Percentiles rank a stretch among this genome's conserved stretches.
phyloP scores from a whole-genome alignment of 2,888 invertebrate species.

The Fissipunctia ypsillon region DNA sequence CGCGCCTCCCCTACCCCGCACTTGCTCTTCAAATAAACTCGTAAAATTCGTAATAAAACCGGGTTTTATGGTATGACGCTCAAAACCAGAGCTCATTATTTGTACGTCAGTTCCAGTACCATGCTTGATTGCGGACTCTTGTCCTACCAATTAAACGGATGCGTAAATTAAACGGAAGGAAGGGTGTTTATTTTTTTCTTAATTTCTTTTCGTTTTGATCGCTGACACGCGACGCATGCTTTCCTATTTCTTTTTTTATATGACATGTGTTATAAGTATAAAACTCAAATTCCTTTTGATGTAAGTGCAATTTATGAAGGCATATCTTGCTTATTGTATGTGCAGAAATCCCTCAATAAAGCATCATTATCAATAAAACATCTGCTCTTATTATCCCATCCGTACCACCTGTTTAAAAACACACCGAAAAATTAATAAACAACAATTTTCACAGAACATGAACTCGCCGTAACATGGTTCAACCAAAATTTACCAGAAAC shows the following conservation, averaged over 20 bases:
- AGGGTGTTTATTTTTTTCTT: constrained; percentile 64
- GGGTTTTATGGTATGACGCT: constrained; percentile 73
- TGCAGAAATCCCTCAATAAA: not conserved
- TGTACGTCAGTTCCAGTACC: constrained; percentile 72
- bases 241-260: not conserved
- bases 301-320: not conserved
- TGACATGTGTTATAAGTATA: not conserved
- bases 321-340: not conserved
- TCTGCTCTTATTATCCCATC: constrained; percentile 10
- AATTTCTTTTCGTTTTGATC: constrained; percentile 58
- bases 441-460: constrained; percentile 18
- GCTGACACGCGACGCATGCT: constrained; percentile 31
- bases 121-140: constrained; percentile 74
- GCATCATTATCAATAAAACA: too few relatives aligned
- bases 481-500: constrained; percentile 50
- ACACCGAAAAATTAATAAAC: constrained; percentile 17
- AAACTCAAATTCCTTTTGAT: not conserved
- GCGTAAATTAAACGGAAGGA: constrained; percentile 74
- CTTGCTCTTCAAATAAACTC: constrained; percentile 76
- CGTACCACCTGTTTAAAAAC: constrained; percentile 6
- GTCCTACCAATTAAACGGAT: constrained; percentile 75
- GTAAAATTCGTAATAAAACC: constrained; percentile 77
- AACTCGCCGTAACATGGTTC: constrained; percentile 32
- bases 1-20: constrained; percentile 63
- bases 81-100: constrained; percentile 75